Evolutionary conservation across 2,797 vertebrate genomes (phyloP).

Genomic region (Triplophysa yarkandensis): DNA sequence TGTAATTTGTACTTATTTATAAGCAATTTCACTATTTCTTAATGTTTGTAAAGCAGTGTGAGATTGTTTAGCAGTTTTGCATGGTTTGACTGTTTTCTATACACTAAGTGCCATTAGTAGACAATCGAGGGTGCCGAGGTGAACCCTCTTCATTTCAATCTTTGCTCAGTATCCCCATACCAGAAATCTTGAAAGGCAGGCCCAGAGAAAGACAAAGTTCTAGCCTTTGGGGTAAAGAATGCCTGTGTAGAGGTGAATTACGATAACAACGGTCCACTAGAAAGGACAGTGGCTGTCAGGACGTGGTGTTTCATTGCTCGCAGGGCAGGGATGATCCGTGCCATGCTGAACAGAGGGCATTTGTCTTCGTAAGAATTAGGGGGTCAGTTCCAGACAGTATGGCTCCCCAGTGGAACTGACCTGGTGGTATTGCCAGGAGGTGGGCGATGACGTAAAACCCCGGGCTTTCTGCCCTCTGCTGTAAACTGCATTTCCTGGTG

Average conservation of each 20-base stretch:
- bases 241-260: slow-evolving; percentile 15
- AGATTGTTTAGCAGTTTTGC: too few relatives aligned
- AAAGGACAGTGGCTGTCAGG: slow-evolving; percentile 37
- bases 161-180: slow-evolving; percentile 42
- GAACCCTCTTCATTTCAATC: background rate
- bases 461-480: slow-evolving; percentile 69
- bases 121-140: slow-evolving; percentile 47
- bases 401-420: slow-evolving; percentile 62
- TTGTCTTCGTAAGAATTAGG: slow-evolving; percentile 55
- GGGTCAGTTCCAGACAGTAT: slow-evolving; percentile 49
- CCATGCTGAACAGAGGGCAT: slow-evolving; percentile 47
- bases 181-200: slow-evolving; percentile 21
- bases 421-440: slow-evolving; percentile 48
- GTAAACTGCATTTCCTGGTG: slow-evolving; percentile 79
- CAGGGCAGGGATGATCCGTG: slow-evolving; percentile 32
- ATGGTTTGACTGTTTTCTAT: slow-evolving; percentile 44
- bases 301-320: slow-evolving; percentile 46
- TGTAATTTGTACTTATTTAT: background rate
- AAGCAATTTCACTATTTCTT: background rate
- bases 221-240: slow-evolving; percentile 2
- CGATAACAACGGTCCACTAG: slow-evolving; percentile 1
- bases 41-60: slow-evolving; percentile 18
- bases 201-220: slow-evolving; percentile 2
- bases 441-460: slow-evolving; percentile 50
- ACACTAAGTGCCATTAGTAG: slow-evolving; percentile 13